phyloP scores from a whole-genome alignment of 2,797 vertebrate species.

The Coilia nasus region DNA sequence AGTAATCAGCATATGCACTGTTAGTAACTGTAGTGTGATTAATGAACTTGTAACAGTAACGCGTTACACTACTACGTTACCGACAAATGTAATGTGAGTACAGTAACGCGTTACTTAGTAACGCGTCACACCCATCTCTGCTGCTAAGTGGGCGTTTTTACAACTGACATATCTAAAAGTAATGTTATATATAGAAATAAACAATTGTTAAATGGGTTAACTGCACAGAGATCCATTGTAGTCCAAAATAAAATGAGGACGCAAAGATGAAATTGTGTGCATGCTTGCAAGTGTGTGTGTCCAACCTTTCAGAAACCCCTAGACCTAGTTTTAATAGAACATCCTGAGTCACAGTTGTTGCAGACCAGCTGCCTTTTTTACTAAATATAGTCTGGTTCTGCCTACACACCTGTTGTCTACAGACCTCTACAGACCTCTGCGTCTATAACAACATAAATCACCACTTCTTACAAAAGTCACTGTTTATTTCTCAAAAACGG shows the following conservation, averaged over 20 bases:
- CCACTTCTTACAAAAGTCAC: neutral
- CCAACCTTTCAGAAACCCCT: neutral
- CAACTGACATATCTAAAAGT: neutral
- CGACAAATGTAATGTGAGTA: too few species aligned
- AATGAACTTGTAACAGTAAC: too few species aligned
- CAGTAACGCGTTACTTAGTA: too few species aligned
- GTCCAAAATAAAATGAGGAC: neutral
- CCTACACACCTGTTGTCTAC: constrained; percentile 1
- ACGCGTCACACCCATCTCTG: too few species aligned
- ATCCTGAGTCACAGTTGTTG: constrained; percentile 4
- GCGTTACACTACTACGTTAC: too few species aligned
- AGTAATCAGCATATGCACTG: too few species aligned
- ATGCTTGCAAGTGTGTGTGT: neutral
- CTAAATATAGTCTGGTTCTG: constrained; percentile 7
- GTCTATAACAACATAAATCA: neutral
- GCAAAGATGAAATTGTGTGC: neutral
- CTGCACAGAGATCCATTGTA: neutral
- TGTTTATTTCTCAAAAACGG: neutral
- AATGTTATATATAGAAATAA: neutral
- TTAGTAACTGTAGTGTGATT: too few species aligned
- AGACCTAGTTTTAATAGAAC: neutral
- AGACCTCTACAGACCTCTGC: neutral
- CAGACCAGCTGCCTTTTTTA: neutral
- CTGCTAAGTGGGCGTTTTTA: neutral
- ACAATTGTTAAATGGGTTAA: neutral